Conservation (phyloP, 30 jellyfish, hydroid and myxozoan genomes). For the Haliclystus octoradiatus region DNA sequence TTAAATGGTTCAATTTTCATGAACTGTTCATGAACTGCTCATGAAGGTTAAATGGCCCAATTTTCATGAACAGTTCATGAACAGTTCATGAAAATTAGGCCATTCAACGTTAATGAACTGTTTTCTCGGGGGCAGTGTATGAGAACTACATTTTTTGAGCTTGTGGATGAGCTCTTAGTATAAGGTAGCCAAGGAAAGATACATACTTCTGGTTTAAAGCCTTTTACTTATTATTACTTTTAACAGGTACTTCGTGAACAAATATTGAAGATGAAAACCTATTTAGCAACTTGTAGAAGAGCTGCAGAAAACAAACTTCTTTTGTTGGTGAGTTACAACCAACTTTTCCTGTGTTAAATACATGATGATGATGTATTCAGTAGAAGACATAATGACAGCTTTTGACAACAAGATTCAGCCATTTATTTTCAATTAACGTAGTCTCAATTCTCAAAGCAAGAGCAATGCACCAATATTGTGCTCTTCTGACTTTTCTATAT, state of each 20-base stretch:
- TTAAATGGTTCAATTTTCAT: too few relatives aligned
- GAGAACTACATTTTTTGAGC: too few relatives aligned
- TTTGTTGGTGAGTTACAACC: conserved; percentile 32
- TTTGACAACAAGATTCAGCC: neutral
- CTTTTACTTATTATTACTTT: neutral
- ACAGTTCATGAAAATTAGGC: too few relatives aligned
- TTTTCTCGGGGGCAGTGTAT: too few relatives aligned
- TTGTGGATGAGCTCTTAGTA: too few relatives aligned
- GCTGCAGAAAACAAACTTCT: conserved; percentile 61
- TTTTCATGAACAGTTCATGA: too few relatives aligned
- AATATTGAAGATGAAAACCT: conserved; percentile 53
- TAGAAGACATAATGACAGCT: neutral
- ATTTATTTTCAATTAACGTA: conserved; percentile 2
- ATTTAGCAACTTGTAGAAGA: conserved; percentile 63
- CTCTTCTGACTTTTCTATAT: too few relatives aligned
- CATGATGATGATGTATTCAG: neutral
- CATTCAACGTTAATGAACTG: too few relatives aligned
- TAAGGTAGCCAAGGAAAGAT: neutral
- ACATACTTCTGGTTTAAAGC: neutral
- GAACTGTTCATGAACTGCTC: too few relatives aligned
- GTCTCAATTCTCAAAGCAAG: too few relatives aligned
- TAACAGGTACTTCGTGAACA: conserved; percentile 73
- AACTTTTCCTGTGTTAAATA: neutral
- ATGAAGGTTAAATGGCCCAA: too few relatives aligned
- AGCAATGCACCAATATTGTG: too few relatives aligned